These are phyloP conservation scores for Chelonoidis abingdonii DNA, from an alignment of 2,113 vertebrate genomes.

Conservation along the genomic window DNA sequence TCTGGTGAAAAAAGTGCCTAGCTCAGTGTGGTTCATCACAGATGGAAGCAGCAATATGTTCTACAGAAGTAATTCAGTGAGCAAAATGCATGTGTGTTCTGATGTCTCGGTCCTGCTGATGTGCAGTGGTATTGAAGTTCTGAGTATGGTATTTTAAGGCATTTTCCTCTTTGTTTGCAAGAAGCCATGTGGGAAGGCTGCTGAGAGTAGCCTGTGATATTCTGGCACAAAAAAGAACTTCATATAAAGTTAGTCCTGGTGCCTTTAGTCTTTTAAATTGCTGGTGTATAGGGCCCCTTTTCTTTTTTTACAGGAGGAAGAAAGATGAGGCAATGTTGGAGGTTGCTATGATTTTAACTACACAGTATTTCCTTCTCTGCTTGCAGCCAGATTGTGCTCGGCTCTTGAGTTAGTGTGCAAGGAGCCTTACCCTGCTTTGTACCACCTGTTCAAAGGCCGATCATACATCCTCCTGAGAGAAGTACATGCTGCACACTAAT, in stretches of 20 bases:
- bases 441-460: background rate
- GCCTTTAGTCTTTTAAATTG: constrained; percentile 4
- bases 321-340: background rate
- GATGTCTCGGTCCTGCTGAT: background rate
- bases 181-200: background rate
- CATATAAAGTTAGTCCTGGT: background rate
- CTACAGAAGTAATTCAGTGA: background rate
- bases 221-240: background rate
- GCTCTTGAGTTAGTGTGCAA: background rate
- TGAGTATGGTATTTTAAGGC: background rate
- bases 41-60: background rate
- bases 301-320: background rate
- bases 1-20: background rate
- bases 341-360: background rate
- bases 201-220: background rate
- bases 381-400: background rate
- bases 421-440: background rate
- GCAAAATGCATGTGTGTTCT: background rate
- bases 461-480: background rate
- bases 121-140: background rate
- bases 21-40: background rate
- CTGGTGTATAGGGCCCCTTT: background rate
- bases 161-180: background rate
- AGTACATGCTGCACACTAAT: background rate
- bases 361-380: background rate